Base-by-base conservation (phyloP, 1,140 invertebrate genomes). In the Drosophila simulans region DNA sequence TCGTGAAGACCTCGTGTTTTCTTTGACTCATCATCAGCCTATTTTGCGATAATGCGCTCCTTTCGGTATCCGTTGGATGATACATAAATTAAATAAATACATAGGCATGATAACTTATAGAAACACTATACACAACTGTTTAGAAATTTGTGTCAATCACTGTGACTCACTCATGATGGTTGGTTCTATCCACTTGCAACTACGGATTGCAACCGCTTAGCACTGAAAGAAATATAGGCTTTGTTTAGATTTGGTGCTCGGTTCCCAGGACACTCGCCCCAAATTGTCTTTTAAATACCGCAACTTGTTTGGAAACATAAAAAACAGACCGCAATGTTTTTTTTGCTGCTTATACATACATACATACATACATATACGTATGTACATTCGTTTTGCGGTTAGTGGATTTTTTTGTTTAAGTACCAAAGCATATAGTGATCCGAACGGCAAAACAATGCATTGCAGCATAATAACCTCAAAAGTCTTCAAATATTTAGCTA, bases 381-480 rank as follows among this genome's bases (percentile, higher is more conserved):
- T 22, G 20, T 22, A 22, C 39, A 42, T 58, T 40, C 17, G 40
- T 27, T 57, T 62, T 62, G 52, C 25, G 59, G 52, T 57, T 56
- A 62, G 25, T 31, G 15, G 7, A 34, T 31, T 57, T 31, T 40
- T 27, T 34, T 40, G 37, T 54, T 25, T 25, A 31, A 51, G 15
- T 62, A 34, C 49, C 20, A 42, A 42, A 27, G 22, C 12, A 35
- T 15, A 37, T 5, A 12, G 15, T 54, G 15, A 64, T 64, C 58
- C 48, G n/a, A 64, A 64, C 45, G n/a, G 37, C 58, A 55, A 55
- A 43, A 43, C 39, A 51, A 46, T 66, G 60, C 58, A 52, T 65
- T 65, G 64, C 64, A 68, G 64, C 64, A 65, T 68, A 65, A 68
- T 68, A 68, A 65, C 64, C 60, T 68, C 64, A 68, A 68, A 68